These are phyloP conservation scores for Bombus haemorrhoidalis DNA, from an alignment of 1,140 invertebrate species.

Conservation along the genomic window DNA sequence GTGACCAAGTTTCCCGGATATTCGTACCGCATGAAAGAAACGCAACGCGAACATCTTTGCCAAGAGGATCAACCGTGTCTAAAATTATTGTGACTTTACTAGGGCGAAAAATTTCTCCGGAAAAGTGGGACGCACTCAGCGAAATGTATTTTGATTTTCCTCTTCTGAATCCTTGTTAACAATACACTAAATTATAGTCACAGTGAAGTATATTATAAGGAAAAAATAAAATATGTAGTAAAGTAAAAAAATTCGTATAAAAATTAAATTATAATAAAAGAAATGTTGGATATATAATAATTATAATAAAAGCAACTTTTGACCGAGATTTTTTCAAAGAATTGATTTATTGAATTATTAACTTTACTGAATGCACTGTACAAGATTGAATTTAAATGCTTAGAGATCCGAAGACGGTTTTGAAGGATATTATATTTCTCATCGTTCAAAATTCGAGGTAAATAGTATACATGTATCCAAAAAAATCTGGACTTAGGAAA, in stretches of 20 bases:
- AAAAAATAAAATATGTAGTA: neutral
- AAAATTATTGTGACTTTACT: conserved; percentile 54
- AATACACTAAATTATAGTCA: neutral
- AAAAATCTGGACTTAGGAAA: neutral
- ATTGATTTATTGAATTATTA: neutral
- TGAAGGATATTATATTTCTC: neutral
- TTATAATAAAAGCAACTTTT: neutral
- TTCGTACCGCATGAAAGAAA: conserved; percentile 17
- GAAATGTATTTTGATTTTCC: neutral
- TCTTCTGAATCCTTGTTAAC: neutral
- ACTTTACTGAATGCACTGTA: neutral
- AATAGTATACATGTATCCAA: neutral
- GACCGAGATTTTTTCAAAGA: neutral
- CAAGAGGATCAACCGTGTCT: conserved; percentile 26
- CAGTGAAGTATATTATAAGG: neutral
- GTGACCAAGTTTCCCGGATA: neutral
- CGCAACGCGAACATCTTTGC: neutral
- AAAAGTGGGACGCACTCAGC: neutral
- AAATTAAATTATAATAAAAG: neutral
- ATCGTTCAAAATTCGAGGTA: neutral
- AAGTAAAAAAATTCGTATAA: neutral
- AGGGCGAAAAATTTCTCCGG: conserved; percentile 21
- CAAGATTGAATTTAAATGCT: neutral
- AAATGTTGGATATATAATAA: neutral
- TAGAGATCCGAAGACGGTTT: neutral